Conservation (phyloP, 2,113 vertebrate species). For the Gambusia holbrooki region DNA sequence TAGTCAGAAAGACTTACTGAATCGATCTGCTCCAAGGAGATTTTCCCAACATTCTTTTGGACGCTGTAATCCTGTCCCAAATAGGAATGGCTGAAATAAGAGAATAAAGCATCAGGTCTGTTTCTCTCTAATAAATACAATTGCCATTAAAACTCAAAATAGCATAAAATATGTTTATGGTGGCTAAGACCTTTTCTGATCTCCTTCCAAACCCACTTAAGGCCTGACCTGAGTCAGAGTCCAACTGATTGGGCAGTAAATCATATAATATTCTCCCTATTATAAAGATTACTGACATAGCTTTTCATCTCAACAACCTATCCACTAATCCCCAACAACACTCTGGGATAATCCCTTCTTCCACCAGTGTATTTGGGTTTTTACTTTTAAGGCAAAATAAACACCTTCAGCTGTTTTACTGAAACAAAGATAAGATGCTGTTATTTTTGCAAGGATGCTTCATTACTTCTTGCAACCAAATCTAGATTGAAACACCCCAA, state of each 20-base stretch:
- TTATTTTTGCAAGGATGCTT: neutral
- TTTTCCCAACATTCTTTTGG: conserved; percentile 89
- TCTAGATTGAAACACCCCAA: too few species aligned
- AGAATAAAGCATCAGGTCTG: conserved; percentile 1
- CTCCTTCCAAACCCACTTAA: neutral
- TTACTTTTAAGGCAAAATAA: conserved; percentile 18
- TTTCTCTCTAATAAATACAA: neutral
- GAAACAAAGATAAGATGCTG: too few species aligned
- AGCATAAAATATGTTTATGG: neutral
- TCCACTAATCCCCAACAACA: conserved; percentile 43
- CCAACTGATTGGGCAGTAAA: neutral
- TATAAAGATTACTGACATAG: conserved; percentile 12
- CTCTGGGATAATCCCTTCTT: conserved; percentile 22
- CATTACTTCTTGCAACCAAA: neutral
- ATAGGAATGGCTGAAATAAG: conserved; percentile 88
- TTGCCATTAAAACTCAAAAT: conserved; percentile 1
- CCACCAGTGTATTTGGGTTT: conserved; percentile 16
- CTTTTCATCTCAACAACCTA: conserved; percentile 34
- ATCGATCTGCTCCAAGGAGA: conserved; percentile 96
- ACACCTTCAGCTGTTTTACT: neutral
- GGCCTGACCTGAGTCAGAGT: too few species aligned
- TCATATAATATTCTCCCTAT: conserved; percentile 12
- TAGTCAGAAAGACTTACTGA: conserved; percentile 80
- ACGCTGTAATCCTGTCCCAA: conserved; percentile 93
- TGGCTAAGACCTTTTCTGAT: neutral